These are phyloP conservation scores for Synanthedon vespiformis DNA, from an alignment of 2,888 invertebrate genomes.

Conservation along the genomic window DNA sequence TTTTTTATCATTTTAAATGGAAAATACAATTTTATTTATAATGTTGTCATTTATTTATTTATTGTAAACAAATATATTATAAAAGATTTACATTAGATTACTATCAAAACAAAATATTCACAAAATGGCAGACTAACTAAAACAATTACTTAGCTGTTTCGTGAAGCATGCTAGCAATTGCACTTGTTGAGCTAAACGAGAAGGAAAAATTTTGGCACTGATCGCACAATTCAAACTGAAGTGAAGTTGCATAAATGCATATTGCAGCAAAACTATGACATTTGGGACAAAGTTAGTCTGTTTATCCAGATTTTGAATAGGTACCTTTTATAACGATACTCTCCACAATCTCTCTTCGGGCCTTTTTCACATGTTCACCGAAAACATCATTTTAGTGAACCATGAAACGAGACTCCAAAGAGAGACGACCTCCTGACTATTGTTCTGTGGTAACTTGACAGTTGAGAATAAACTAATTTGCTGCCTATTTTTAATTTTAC, in stretches of 20 bases:
- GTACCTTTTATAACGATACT: conserved; percentile 68
- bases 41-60: conserved; percentile 70
- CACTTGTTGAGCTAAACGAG: conserved; percentile 69
- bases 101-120: conserved; percentile 72
- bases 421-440: conserved; percentile 60
- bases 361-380: conserved; percentile 38
- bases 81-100: conserved; percentile 69
- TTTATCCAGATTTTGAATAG: conserved; percentile 63
- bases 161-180: conserved; percentile 68
- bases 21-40: conserved; percentile 71
- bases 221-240: conserved; percentile 61
- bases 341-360: conserved; percentile 65
- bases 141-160: conserved; percentile 66
- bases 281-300: conserved; percentile 60
- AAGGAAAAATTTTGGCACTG: conserved; percentile 70
- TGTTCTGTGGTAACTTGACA: conserved; percentile 65
- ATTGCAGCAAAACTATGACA: conserved; percentile 60
- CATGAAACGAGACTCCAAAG: conserved; percentile 47
- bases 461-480: conserved; percentile 52
- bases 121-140: conserved; percentile 71
- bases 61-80: conserved; percentile 72
- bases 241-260: conserved; percentile 66
- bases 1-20: conserved; percentile 70
- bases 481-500: conserved; percentile 49
- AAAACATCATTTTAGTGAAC: conserved; percentile 15